A percentile compares a stretch with the other conserved stretches of the same genome.
Evolutionary conservation across 53 echinoderm and acorn worm genomes (phyloP).

Genomic region (Stichopus horrens): DNA sequence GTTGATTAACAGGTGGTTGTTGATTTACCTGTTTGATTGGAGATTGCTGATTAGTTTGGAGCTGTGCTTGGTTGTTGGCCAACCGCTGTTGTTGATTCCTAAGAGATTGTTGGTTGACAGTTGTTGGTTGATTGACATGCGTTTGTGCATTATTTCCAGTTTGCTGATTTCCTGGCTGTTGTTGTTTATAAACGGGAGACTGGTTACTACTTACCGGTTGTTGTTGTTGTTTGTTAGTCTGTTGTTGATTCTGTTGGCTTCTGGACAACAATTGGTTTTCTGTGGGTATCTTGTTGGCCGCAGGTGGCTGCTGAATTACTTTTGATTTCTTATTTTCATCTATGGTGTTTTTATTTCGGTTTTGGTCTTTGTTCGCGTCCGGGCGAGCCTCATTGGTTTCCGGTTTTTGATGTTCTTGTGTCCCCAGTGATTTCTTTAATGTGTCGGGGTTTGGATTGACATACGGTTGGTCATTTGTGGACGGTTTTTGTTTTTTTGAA

Average conservation of each 20-base stretch:
- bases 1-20: neutral
- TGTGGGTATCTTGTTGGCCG: neutral
- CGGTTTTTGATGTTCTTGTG: too few species aligned
- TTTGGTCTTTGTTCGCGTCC: too few species aligned
- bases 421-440: neutral
- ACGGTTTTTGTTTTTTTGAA: neutral
- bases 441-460: neutral
- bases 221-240: neutral
- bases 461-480: neutral
- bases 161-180: too few species aligned
- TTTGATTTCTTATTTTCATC: neutral
- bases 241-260: neutral
- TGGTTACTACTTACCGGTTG: neutral
- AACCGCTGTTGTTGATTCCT: neutral
- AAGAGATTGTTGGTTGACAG: neutral
- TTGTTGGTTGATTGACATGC: neutral
- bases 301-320: neutral
- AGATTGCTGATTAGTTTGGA: neutral
- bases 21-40: neutral
- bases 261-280: neutral
- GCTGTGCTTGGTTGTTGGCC: neutral
- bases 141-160: too few species aligned
- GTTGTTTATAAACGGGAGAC: neutral
- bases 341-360: too few species aligned
- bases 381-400: too few species aligned